Evolutionary conservation across 1,140 invertebrate species (phyloP).

Genomic region (Adelges cooleyi): DNA sequence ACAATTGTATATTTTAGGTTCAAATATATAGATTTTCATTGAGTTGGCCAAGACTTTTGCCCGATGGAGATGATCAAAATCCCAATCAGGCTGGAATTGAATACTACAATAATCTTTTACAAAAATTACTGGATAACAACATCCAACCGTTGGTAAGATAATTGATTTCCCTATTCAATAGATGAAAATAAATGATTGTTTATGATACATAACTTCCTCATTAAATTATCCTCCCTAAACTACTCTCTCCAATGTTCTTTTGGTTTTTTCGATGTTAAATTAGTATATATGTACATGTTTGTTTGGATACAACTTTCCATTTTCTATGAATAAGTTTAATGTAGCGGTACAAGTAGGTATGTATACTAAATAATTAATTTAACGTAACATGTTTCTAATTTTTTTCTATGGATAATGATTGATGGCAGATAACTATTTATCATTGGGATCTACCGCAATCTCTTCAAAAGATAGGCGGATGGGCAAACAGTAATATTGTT

Average conservation of each 20-base stretch:
- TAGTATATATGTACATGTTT: too few species aligned
- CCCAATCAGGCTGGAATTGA: constrained; percentile 49
- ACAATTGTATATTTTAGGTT: constrained; percentile 37
- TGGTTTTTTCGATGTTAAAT: background rate
- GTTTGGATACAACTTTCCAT: too few species aligned
- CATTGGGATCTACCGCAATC: constrained; percentile 45
- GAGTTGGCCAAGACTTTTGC: constrained; percentile 54
- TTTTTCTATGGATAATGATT: too few species aligned
- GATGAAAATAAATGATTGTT: background rate
- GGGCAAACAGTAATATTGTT: constrained; percentile 46
- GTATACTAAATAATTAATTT: too few species aligned
- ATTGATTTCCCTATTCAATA: too few species aligned
- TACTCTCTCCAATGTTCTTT: background rate
- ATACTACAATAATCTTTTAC: constrained; percentile 53
- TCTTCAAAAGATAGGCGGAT: constrained; percentile 47
- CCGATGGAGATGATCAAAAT: constrained; percentile 46
- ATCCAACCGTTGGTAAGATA: constrained; percentile 46
- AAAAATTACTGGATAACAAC: constrained; percentile 44
- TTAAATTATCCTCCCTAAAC: background rate
- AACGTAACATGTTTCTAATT: too few species aligned
- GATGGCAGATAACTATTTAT: constrained; percentile 43
- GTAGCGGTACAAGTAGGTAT: too few species aligned
- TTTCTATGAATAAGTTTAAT: too few species aligned
- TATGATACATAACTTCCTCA: background rate
- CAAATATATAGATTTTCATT: constrained; percentile 56